Evolutionary conservation across 2,888 invertebrate genomes (phyloP).

Genomic region (Himalopsyche anomala): DNA sequence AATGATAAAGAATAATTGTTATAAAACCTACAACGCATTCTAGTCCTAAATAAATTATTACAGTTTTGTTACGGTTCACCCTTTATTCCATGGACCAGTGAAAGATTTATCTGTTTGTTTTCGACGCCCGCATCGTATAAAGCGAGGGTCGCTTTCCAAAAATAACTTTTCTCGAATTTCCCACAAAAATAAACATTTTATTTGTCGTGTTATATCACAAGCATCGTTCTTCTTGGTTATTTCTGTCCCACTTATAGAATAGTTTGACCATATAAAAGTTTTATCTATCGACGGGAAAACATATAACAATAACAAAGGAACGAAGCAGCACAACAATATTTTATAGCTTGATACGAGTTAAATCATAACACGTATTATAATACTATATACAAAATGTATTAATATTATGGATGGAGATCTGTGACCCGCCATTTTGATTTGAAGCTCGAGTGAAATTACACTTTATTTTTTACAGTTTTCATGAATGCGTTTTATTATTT

Average conservation of each 20-base stretch:
- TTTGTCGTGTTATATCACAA: not conserved
- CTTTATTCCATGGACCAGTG: not conserved
- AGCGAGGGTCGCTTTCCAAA: not conserved
- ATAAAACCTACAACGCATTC: not conserved
- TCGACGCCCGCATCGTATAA: not conserved
- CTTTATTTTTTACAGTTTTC: too few relatives aligned
- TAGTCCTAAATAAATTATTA: not conserved
- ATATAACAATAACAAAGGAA: too few relatives aligned
- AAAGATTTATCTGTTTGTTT: slow-evolving; percentile 34
- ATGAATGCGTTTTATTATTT: too few relatives aligned
- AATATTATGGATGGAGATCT: too few relatives aligned
- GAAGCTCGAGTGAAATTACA: too few relatives aligned
- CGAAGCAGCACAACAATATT: too few relatives aligned
- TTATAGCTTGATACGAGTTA: too few relatives aligned
- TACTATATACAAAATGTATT: too few relatives aligned
- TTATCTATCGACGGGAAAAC: too few relatives aligned
- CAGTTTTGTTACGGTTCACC: slow-evolving; percentile 6
- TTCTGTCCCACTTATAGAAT: slow-evolving; percentile 23
- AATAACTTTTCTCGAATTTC: slow-evolving; percentile 17
- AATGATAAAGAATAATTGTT: too few relatives aligned
- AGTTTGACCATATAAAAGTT: not conserved
- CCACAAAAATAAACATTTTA: slow-evolving; percentile 5
- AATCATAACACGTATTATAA: too few relatives aligned
- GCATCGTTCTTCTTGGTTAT: slow-evolving; percentile 39
- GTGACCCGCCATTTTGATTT: too few relatives aligned